A percentile compares a stretch with the other conserved stretches of the same genome.
phyloP scores from a whole-genome alignment of 2,888 invertebrate species.

The Trichogramma evanescens region DNA sequence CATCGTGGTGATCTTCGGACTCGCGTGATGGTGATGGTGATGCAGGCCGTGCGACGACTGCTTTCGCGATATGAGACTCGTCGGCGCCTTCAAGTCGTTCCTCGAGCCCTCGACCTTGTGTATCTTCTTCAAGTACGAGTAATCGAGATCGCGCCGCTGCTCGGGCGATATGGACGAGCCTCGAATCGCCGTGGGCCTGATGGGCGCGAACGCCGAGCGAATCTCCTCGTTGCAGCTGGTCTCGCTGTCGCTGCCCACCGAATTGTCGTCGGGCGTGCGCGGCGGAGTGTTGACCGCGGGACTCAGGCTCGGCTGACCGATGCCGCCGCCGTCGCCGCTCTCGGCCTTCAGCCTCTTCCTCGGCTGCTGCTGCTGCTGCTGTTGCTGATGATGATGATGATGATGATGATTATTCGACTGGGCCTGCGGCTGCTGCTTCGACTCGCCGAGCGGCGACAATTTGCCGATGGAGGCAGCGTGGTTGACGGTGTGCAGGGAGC shows the following conservation, averaged over 20 bases:
- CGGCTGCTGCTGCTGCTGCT: background rate
- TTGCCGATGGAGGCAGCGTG: constrained; percentile 18
- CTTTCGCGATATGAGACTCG: constrained; percentile 33
- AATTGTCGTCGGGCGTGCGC: constrained; percentile 38
- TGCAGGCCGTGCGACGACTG: background rate
- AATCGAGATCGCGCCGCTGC: too few species aligned
- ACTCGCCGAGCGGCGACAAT: constrained; percentile 10
- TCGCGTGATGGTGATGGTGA: constrained; percentile 22
- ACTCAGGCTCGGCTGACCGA: background rate
- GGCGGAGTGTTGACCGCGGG: constrained; percentile 18
- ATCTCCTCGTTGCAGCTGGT: constrained; percentile 35
- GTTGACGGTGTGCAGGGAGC: constrained; percentile 5
- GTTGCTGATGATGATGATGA: constrained; percentile 14
- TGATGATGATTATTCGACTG: background rate
- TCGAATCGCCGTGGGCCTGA: constrained; percentile 25
- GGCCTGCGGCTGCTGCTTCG: background rate
- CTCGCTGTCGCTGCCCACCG: constrained; percentile 41
- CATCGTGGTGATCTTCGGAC: constrained; percentile 32
- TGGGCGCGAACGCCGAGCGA: constrained; percentile 44
- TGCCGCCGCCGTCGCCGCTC: too few species aligned
- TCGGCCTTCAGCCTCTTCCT: too few species aligned
- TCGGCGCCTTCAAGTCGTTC: constrained; percentile 40
- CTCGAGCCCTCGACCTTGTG: constrained; percentile 27
- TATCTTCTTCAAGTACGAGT: too few species aligned
- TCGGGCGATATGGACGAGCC: too few species aligned